phyloP scores from a whole-genome alignment of 2,797 vertebrate genomes.

The Gobio occitaniae region DNA sequence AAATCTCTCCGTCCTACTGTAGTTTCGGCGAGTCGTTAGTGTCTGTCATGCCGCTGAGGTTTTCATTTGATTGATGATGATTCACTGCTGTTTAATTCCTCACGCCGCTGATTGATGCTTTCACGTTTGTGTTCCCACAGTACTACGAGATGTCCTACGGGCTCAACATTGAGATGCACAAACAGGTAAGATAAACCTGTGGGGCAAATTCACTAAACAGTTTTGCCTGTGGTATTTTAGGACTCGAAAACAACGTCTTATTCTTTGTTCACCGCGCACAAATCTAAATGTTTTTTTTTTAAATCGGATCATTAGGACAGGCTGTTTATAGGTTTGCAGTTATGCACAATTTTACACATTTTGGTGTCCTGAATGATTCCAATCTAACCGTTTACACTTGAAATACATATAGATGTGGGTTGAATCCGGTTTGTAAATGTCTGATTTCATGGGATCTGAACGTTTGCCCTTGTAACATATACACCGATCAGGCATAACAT shows the following conservation, averaged over 20 bases:
- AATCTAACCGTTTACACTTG: neutral
- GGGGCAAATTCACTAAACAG: neutral
- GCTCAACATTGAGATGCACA: constrained; percentile 70
- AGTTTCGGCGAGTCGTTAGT: constrained; percentile 45
- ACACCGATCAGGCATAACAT: no score
- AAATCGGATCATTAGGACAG: neutral
- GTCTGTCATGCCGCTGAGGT: constrained; percentile 34
- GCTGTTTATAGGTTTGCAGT: neutral
- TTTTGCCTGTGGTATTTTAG: constrained; percentile 13
- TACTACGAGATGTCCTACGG: constrained; percentile 92
- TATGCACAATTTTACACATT: neutral
- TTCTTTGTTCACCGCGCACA: neutral
- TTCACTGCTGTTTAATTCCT: constrained; percentile 49
- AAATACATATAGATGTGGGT: neutral
- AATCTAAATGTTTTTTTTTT: neutral
- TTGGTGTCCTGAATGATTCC: neutral
- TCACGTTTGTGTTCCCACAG: constrained; percentile 72
- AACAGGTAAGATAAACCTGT: constrained; percentile 61
- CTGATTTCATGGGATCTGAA: neutral
- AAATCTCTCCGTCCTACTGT: constrained; percentile 2
- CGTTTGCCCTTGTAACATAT: neutral
- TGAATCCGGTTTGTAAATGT: neutral
- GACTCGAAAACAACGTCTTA: neutral
- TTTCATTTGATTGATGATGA: constrained; percentile 57
- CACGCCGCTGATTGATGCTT: constrained; percentile 45